Base-by-base conservation (phyloP, 1,140 invertebrate species). In the Arion vulgaris region DNA sequence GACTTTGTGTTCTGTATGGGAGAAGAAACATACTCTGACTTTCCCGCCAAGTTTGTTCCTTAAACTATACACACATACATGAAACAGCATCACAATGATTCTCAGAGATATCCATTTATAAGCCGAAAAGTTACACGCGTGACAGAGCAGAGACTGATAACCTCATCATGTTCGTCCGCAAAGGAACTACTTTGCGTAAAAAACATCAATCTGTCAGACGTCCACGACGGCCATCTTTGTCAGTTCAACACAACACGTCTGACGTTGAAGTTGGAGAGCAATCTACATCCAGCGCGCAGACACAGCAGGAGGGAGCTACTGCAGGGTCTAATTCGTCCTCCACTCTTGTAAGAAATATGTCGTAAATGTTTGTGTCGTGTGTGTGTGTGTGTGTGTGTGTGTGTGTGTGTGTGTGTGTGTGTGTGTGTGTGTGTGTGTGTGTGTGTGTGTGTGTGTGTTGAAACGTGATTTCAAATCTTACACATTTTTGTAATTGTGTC, bases 381-480 rank as follows among this genome's bases (percentile, higher is more conserved):
- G n/a, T n/a, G n/a, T n/a, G n/a, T n/a, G n/a, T n/a, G n/a, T n/a
- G n/a, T n/a, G n/a, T 36, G 49, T 78, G 51, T 62, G 49, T 57
- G 49, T 78, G 75, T 57, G 19, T 26, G 75, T 68, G 62, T n/a
- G 62, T 68, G 77, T 26, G 34, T 39, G 51, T 41, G 15, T 45
- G 5, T 39, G 5, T 68, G 53, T 79, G 57, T 38, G 0, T 0
- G n/a, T 13, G 36, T 13, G 9, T 11, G 39, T 7, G 23, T 34
- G n/a, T n/a, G n/a, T n/a, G n/a, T n/a, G n/a, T n/a, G n/a, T n/a
- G n/a, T n/a, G n/a, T n/a, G n/a, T n/a, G n/a, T 9, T 49, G 41
- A 28, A 9, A 76, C 26, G 39, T 41, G 28, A 5, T 38, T 41
- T 49, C 34, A 23, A n/a, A 7, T 76, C 32, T 45, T 53, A 41